phyloP scores from a whole-genome alignment of 2,113 vertebrate species.

The Hyaena hyaena region DNA sequence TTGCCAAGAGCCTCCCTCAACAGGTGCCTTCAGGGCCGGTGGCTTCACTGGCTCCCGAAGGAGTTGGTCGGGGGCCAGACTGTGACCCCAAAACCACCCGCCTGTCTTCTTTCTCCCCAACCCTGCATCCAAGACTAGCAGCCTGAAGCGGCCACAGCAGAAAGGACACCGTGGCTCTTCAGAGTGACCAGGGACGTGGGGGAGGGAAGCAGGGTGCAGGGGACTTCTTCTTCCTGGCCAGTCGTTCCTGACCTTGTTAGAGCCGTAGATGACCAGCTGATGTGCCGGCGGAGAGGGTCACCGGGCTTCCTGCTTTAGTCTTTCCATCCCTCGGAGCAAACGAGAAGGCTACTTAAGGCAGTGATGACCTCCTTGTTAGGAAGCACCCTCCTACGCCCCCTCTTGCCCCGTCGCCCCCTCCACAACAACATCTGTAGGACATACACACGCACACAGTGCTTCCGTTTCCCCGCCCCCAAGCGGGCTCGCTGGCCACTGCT shows the following conservation, averaged over 20 bases:
- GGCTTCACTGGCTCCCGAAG: background rate
- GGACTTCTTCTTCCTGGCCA: background rate
- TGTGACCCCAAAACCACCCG: too few relatives aligned
- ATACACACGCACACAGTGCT: background rate
- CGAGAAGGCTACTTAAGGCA: too few relatives aligned
- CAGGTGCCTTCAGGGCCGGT: background rate
- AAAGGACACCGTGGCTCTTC: background rate
- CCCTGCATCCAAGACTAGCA: background rate
- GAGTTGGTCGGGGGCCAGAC: background rate
- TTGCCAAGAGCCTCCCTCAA: background rate
- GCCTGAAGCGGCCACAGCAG: background rate
- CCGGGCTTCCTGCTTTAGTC: background rate
- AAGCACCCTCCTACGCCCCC: background rate
- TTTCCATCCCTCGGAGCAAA: background rate
- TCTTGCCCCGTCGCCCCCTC: background rate
- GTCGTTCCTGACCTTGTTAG: background rate
- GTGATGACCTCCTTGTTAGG: background rate
- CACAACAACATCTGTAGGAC: too few relatives aligned
- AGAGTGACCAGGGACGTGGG: fast-evolving
- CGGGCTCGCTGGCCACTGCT: background rate
- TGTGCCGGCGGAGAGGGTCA: fast-evolving
- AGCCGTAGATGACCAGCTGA: background rate
- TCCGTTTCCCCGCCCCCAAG: background rate
- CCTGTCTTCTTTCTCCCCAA: background rate
- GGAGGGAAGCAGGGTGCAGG: background rate